A percentile compares a stretch with the other conserved stretches of the same genome.
These are phyloP conservation scores for Vanessa cardui DNA, from an alignment of 2,888 invertebrate species.

Conservation along the genomic window DNA sequence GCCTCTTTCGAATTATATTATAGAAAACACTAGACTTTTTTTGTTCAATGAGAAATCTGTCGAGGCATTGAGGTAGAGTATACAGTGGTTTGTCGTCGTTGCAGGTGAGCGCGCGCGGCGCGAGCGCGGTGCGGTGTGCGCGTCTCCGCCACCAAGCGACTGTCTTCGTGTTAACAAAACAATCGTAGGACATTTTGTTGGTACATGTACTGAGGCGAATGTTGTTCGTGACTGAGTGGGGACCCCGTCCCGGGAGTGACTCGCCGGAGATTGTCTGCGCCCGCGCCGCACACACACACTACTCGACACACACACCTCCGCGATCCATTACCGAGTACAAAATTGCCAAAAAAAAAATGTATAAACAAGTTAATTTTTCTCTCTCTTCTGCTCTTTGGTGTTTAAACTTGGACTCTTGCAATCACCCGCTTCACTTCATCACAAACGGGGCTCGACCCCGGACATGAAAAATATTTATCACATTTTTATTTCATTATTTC, in stretches of 20 bases:
- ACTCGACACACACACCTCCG: conserved; percentile 36
- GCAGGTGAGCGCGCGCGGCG: conserved; percentile 67
- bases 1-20: too few relatives aligned
- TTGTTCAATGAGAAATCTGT: too few relatives aligned
- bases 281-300: conserved; percentile 27
- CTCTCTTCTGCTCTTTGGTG: conserved; percentile 50
- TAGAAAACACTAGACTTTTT: too few relatives aligned
- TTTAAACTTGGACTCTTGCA: conserved; percentile 31
- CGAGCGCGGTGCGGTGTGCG: conserved; percentile 47
- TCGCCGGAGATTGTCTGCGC: conserved; percentile 27
- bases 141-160: conserved; percentile 49
- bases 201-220: conserved; percentile 77
- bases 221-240: conserved; percentile 71
- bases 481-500: conserved; percentile 35
- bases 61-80: too few relatives aligned
- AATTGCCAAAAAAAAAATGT: conserved; percentile 78
- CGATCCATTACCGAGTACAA: conserved; percentile 78
- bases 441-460: conserved; percentile 35
- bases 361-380: conserved; percentile 54
- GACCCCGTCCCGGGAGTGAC: conserved; percentile 45
- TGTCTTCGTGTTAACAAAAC: conserved; percentile 57
- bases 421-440: conserved; percentile 40
- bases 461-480: conserved; percentile 21
- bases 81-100: conserved; percentile 36
- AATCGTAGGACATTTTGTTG: conserved; percentile 79